Percentiles rank a stretch among this genome's conserved stretches.
Evolutionary conservation across 2,888 invertebrate species (phyloP).

Genomic region (Polia nebulosa): DNA sequence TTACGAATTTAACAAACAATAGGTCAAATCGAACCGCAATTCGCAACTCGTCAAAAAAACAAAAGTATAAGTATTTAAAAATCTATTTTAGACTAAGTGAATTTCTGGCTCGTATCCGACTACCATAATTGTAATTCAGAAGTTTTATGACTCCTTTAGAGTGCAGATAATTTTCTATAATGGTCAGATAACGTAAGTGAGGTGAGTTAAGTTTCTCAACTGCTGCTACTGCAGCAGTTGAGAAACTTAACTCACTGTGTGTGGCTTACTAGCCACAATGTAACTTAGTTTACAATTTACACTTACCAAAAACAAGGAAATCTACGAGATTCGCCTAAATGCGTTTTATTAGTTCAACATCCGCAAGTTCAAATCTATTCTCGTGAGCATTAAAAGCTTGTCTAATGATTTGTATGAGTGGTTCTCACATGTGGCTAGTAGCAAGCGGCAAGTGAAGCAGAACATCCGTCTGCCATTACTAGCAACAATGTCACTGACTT

Average conservation of each 20-base stretch:
- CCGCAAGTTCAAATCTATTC: conserved; percentile 75
- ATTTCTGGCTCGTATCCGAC: neutral
- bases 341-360: conserved; percentile 73
- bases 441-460: conserved; percentile 42
- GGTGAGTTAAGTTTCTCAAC: neutral
- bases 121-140: neutral
- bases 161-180: neutral
- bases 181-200: neutral
- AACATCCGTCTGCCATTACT: conserved; percentile 78
- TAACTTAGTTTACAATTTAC: neutral
- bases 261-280: neutral
- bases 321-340: conserved; percentile 55
- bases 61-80: too few relatives aligned
- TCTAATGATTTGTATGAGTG: conserved; percentile 57
- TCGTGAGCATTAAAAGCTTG: conserved; percentile 68
- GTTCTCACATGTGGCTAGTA: conserved; percentile 61
- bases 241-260: too few relatives aligned
- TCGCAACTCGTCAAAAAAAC: too few relatives aligned
- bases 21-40: too few relatives aligned
- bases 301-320: conserved; percentile 29
- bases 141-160: neutral
- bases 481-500: conserved; percentile 65
- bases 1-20: neutral
- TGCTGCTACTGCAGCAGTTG: too few relatives aligned
- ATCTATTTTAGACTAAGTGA: too few relatives aligned